A percentile compares a stretch with the other conserved stretches of the same genome.
phyloP scores from a whole-genome alignment of 2,113 vertebrate species.

The Pelobates fuscus region DNA sequence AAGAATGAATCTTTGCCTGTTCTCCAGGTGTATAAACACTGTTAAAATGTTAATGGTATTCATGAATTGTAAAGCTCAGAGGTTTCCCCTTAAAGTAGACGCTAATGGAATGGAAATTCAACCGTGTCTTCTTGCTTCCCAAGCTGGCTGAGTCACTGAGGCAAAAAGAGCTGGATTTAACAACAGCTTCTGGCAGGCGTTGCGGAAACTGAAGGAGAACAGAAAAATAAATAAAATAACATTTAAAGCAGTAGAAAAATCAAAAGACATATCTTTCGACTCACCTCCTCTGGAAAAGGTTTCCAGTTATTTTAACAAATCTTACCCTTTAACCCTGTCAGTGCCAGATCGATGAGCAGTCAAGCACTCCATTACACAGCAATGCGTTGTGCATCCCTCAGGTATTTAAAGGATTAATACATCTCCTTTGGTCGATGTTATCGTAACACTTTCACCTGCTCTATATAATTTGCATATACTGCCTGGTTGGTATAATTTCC shows the following conservation, averaged over 20 bases:
- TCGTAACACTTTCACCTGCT: slow-evolving; percentile 13
- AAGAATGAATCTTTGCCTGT: slow-evolving; percentile 45
- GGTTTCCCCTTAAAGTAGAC: slow-evolving; percentile 50
- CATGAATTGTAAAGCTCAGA: slow-evolving; percentile 51
- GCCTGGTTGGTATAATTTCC: neutral
- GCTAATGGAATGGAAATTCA: slow-evolving; percentile 50
- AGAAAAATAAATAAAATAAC: slow-evolving; percentile 25
- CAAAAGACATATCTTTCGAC: slow-evolving; percentile 34
- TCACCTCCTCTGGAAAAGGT: slow-evolving; percentile 23
- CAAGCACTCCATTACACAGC: neutral
- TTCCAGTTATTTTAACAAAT: slow-evolving; percentile 42
- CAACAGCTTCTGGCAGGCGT: slow-evolving; percentile 44
- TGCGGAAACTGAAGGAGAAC: slow-evolving; percentile 38
- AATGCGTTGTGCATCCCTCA: neutral
- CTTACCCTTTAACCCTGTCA: slow-evolving; percentile 11
- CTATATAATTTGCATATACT: slow-evolving; percentile 4
- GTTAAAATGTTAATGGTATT: slow-evolving; percentile 52
- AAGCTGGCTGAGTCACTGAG: slow-evolving; percentile 44
- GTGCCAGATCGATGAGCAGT: neutral
- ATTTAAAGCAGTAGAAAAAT: slow-evolving; percentile 30
- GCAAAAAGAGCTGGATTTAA: slow-evolving; percentile 46
- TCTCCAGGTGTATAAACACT: slow-evolving; percentile 51
- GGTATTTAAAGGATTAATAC: neutral
- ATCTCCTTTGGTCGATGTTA: neutral
- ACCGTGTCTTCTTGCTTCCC: slow-evolving; percentile 46